phyloP scores from a whole-genome alignment of 1,140 invertebrate species.

The Drosophila eugracilis region DNA sequence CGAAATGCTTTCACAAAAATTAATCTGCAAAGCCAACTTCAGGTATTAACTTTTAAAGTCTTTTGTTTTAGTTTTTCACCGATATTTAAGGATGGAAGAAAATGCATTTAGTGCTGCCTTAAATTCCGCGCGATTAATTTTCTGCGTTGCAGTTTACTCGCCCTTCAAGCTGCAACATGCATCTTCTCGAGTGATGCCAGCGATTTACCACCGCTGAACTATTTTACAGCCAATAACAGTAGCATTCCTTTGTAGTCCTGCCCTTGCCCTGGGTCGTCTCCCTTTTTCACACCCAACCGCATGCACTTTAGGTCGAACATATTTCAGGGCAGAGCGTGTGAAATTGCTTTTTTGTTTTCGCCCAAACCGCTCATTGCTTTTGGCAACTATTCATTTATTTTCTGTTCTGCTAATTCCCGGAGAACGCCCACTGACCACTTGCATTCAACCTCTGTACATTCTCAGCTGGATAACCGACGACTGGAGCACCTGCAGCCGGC shows the following conservation, averaged over 20 bases:
- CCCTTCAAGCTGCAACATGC: neutral
- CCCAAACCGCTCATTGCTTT: slow-evolving; percentile 13
- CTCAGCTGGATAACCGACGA: slow-evolving; percentile 94
- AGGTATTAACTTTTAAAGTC: too few relatives aligned
- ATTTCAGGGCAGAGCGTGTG: slow-evolving; percentile 42
- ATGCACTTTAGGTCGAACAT: slow-evolving; percentile 51
- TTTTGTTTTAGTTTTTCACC: neutral
- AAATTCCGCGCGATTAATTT: slow-evolving; percentile 9
- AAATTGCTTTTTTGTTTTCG: slow-evolving; percentile 16
- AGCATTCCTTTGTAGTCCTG: slow-evolving; percentile 7
- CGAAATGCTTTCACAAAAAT: too few relatives aligned
- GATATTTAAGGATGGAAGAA: neutral
- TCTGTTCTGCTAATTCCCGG: slow-evolving; percentile 41
- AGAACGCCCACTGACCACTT: slow-evolving; percentile 48
- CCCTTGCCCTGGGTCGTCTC: neutral
- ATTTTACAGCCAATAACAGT: slow-evolving; percentile 33
- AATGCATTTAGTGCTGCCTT: neutral
- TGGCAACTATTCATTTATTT: slow-evolving; percentile 51
- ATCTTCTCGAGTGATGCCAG: neutral
- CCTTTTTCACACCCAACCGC: neutral
- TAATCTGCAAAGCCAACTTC: too few relatives aligned
- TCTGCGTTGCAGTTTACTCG: neutral
- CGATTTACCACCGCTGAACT: slow-evolving; percentile 13
- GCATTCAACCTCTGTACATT: slow-evolving; percentile 40
- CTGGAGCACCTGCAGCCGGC: slow-evolving; percentile 93